Conservation (phyloP, 1,140 invertebrate species). For the Magallana gigas region DNA sequence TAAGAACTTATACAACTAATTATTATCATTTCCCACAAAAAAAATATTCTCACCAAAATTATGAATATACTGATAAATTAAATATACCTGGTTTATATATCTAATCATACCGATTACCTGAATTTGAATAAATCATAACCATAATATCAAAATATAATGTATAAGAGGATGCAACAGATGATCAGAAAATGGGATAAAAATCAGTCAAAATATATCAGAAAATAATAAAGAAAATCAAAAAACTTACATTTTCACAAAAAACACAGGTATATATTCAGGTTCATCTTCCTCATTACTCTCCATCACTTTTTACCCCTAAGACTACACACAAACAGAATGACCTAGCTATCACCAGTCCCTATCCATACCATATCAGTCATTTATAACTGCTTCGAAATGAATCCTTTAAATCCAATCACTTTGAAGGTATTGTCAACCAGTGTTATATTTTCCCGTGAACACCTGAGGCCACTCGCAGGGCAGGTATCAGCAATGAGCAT, state of each 20-base stretch:
- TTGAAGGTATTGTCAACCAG: slow-evolving; percentile 10
- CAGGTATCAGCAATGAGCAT: background rate
- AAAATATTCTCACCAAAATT: too few relatives aligned
- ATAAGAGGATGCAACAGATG: too few relatives aligned
- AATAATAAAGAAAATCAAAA: background rate
- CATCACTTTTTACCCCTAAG: background rate
- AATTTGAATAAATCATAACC: too few relatives aligned
- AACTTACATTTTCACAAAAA: slow-evolving; percentile 35
- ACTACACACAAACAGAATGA: background rate
- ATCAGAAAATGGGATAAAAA: too few relatives aligned
- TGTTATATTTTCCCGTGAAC: background rate
- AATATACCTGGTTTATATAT: too few relatives aligned
- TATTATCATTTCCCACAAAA: too few relatives aligned
- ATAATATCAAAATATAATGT: too few relatives aligned
- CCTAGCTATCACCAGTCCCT: background rate
- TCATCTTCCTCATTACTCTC: background rate
- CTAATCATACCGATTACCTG: too few relatives aligned
- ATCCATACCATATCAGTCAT: background rate
- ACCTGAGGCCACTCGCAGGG: background rate
- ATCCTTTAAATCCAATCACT: slow-evolving; percentile 18
- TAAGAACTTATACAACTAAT: too few relatives aligned
- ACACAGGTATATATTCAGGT: background rate
- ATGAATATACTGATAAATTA: too few relatives aligned
- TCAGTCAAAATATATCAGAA: too few relatives aligned
- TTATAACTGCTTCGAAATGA: background rate